Evolutionary conservation across 2,888 invertebrate species (phyloP).

Genomic region (Pycnomerus fuliginosus): DNA sequence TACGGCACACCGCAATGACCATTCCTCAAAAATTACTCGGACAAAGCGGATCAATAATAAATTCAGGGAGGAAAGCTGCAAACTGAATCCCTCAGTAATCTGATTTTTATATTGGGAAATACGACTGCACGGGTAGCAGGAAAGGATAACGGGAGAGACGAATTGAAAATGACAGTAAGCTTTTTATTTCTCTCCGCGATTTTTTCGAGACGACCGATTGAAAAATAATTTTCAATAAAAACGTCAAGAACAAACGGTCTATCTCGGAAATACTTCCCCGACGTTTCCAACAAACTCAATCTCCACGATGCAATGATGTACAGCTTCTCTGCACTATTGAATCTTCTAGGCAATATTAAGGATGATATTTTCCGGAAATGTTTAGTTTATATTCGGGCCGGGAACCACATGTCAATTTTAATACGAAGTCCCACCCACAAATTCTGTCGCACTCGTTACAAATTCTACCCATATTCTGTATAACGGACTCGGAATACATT

Average conservation of each 20-base stretch:
- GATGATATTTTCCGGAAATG: constrained; percentile 25
- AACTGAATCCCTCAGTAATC: constrained; percentile 29
- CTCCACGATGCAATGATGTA: constrained; percentile 21
- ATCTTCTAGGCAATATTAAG: constrained; percentile 21
- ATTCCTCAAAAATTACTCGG: constrained; percentile 10
- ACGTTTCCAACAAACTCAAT: constrained; percentile 38
- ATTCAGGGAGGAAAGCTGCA: constrained; percentile 27
- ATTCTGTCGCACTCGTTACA: no score
- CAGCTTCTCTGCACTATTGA: constrained; percentile 13
- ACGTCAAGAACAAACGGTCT: constrained; percentile 45
- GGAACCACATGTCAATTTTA: no score
- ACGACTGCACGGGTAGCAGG: constrained; percentile 28
- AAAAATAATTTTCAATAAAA: constrained; percentile 49
- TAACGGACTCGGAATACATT: no score
- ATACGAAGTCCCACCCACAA: no score
- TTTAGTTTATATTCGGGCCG: no score
- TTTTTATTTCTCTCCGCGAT: constrained; percentile 40
- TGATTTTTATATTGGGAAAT: constrained; percentile 33
- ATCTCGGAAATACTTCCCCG: constrained; percentile 42
- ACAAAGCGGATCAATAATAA: constrained; percentile 28
- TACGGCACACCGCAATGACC: constrained; percentile 14
- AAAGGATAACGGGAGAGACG: constrained; percentile 39
- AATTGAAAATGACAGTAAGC: constrained; percentile 47
- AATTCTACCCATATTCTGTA: no score
- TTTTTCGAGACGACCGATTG: constrained; percentile 39